Percentiles rank a stretch among this genome's conserved stretches.
Evolutionary conservation across 2,113 vertebrate genomes (phyloP).

Genomic region (Chelonoidis abingdonii): DNA sequence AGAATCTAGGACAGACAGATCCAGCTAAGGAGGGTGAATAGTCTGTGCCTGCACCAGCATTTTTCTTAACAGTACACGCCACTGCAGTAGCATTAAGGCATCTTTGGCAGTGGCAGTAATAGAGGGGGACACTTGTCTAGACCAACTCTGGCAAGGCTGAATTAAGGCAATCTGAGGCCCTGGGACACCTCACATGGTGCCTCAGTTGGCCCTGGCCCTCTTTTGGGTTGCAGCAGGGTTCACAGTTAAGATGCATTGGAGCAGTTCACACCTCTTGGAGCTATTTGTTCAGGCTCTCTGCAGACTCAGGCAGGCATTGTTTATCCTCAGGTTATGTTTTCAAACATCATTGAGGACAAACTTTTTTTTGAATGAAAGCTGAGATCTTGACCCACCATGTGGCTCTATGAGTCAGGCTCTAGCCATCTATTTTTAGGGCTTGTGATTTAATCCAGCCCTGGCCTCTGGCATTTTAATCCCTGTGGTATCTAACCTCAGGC

Average conservation of each 20-base stretch:
- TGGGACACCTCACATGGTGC: background rate
- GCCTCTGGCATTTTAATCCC: background rate
- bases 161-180: background rate
- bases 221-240: background rate
- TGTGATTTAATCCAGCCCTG: background rate
- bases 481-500: background rate
- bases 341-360: background rate
- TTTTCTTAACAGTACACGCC: background rate
- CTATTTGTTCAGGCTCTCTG: background rate
- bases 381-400: background rate
- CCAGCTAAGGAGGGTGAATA: background rate
- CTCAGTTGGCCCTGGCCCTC: background rate
- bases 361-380: background rate
- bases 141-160: background rate
- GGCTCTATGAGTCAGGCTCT: background rate
- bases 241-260: background rate
- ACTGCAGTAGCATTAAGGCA: background rate
- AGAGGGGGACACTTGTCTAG: background rate
- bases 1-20: background rate
- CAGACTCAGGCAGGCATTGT: background rate
- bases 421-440: background rate
- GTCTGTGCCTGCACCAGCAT: background rate
- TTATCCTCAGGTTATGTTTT: background rate
- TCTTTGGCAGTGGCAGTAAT: background rate
- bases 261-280: background rate